These are phyloP conservation scores for Philereme transversata DNA, from an alignment of 2,888 invertebrate species.

Conservation along the genomic window DNA sequence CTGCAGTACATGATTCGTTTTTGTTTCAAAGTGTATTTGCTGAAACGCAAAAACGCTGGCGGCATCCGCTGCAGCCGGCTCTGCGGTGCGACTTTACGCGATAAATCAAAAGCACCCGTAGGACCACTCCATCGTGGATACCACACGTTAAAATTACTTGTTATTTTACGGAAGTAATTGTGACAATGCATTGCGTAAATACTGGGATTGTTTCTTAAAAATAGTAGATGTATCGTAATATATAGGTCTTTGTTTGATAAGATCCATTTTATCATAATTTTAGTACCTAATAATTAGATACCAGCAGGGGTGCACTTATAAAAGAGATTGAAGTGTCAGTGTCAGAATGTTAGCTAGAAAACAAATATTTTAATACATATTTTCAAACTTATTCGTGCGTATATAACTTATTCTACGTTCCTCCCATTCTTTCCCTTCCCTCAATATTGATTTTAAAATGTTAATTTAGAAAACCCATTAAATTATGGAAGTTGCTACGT, in stretches of 20 bases:
- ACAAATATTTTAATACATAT: too few species aligned
- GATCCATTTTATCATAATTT: too few species aligned
- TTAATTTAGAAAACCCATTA: background rate
- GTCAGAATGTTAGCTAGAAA: too few species aligned
- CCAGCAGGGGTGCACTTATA: too few species aligned
- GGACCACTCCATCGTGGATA: constrained; percentile 54
- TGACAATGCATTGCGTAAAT: constrained; percentile 20
- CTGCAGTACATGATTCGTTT: constrained; percentile 48
- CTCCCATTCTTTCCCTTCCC: too few species aligned
- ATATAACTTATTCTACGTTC: too few species aligned
- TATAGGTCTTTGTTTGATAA: too few species aligned
- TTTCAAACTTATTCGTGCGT: too few species aligned
- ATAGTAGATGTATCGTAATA: background rate
- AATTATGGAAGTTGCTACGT: background rate
- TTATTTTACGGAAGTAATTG: constrained; percentile 37
- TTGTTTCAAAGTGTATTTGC: constrained; percentile 54
- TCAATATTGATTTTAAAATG: background rate
- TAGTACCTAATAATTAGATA: too few species aligned
- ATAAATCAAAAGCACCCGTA: constrained; percentile 79
- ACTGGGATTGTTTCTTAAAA: background rate
- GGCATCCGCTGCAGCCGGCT: constrained; percentile 57
- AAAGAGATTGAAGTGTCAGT: too few species aligned
- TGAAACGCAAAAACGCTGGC: constrained; percentile 69
- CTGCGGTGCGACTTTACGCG: constrained; percentile 68
- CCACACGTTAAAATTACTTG: constrained; percentile 33